phyloP scores from a whole-genome alignment of 2,797 vertebrate species.

The Urocyon cinereoargenteus region DNA sequence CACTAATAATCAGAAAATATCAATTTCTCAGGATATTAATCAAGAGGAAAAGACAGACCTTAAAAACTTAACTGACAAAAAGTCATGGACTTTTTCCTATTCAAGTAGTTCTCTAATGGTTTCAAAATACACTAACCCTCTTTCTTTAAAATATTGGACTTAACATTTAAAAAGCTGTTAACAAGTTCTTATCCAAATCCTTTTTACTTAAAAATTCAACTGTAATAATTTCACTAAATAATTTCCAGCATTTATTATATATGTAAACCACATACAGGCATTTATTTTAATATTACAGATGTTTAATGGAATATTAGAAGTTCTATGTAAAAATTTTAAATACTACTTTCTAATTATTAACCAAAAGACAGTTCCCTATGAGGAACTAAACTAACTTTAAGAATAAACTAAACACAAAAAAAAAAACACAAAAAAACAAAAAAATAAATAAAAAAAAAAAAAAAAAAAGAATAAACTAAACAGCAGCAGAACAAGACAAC shows the following conservation, averaged over 20 bases:
- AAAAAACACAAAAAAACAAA: no score
- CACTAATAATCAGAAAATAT: conserved; percentile 76
- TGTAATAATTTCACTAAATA: conserved; percentile 57
- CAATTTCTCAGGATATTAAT: conserved; percentile 76
- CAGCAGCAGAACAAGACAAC: conserved; percentile 19
- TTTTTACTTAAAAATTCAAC: conserved; percentile 62
- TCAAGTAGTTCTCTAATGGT: conserved; percentile 73
- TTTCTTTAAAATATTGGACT: conserved; percentile 75
- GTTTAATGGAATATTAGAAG: conserved; percentile 40
- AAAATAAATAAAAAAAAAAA: no score
- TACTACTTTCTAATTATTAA: conserved; percentile 50
- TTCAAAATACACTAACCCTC: conserved; percentile 75
- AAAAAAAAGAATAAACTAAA: conserved; percentile 63
- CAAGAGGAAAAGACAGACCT: conserved; percentile 69
- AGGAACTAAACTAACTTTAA: conserved; percentile 65
- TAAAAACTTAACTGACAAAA: conserved; percentile 79
- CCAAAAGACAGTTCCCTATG: conserved; percentile 48
- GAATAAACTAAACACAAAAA: conserved; percentile 56
- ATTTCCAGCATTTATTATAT: conserved; percentile 55
- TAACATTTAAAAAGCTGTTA: conserved; percentile 75
- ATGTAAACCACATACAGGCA: conserved; percentile 19
- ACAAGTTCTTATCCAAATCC: conserved; percentile 59
- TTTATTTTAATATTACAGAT: conserved; percentile 46
- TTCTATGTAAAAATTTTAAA: conserved; percentile 26
- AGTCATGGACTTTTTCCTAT: conserved; percentile 58